Evolutionary conservation across 2,113 vertebrate species (phyloP).

Genomic region (Chaetodon trifascialis): DNA sequence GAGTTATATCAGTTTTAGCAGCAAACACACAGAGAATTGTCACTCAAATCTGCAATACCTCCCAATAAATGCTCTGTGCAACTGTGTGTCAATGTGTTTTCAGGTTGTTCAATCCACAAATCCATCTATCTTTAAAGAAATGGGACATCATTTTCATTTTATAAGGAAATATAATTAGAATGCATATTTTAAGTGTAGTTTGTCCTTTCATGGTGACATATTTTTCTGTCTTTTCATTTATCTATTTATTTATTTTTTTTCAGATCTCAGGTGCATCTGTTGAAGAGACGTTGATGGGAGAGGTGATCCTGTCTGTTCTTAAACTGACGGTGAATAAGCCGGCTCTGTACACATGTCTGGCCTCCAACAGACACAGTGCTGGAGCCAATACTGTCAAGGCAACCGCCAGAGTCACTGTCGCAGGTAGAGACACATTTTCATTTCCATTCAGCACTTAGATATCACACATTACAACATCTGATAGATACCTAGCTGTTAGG

Average conservation of each 20-base stretch:
- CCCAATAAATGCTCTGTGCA: neutral
- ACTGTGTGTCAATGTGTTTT: neutral
- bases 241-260: neutral
- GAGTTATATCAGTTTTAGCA: too few relatives aligned
- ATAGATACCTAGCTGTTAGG: neutral
- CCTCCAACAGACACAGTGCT: slow-evolving; percentile 94
- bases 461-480: neutral
- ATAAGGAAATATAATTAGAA: too few relatives aligned
- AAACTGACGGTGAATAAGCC: slow-evolving; percentile 90
- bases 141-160: neutral
- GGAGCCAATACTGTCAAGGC: slow-evolving; percentile 93
- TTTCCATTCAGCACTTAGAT: neutral
- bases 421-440: slow-evolving; percentile 82
- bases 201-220: neutral
- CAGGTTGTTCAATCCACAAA: neutral
- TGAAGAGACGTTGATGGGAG: slow-evolving; percentile 89
- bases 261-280: slow-evolving; percentile 91
- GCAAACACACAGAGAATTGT: neutral
- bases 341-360: slow-evolving; percentile 94
- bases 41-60: too few relatives aligned
- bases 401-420: slow-evolving; percentile 89
- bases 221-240: neutral
- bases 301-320: slow-evolving; percentile 90
- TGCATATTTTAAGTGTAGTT: neutral
- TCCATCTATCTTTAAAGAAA: neutral